A percentile compares a stretch with the other conserved stretches of the same genome.
Evolutionary conservation across 2,113 vertebrate genomes (phyloP).

Genomic region (Beaufortia kweichowensis): DNA sequence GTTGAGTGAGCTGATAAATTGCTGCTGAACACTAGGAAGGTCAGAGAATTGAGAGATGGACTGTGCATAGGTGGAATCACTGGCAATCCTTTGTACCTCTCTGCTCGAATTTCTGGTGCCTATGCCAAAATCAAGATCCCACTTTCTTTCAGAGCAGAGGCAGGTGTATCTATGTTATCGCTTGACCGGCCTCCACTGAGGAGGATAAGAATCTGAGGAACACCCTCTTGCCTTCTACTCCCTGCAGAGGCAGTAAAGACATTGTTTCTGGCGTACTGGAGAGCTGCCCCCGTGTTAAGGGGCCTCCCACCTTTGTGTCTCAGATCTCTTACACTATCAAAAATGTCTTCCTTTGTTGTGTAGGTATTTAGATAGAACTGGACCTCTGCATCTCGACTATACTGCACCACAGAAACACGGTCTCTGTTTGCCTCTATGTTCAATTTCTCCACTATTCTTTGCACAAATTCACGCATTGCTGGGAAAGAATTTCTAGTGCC

Average conservation of each 20-base stretch:
- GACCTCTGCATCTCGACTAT: slow-evolving; percentile 42
- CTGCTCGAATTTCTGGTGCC: slow-evolving; percentile 76
- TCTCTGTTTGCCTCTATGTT: slow-evolving; percentile 46
- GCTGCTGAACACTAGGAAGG: slow-evolving; percentile 35
- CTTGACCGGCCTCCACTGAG: slow-evolving; percentile 57
- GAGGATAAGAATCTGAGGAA: slow-evolving; percentile 60
- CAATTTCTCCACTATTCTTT: slow-evolving; percentile 50
- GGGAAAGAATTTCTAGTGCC: slow-evolving; percentile 60
- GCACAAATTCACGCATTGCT: slow-evolving; percentile 65
- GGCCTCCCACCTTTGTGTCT: slow-evolving; percentile 59
- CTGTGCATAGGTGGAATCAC: slow-evolving; percentile 12
- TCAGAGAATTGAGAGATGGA: slow-evolving; percentile 39
- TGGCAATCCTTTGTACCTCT: slow-evolving; percentile 58
- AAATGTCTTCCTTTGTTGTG: slow-evolving; percentile 39
- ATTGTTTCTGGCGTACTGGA: slow-evolving; percentile 59
- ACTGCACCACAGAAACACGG: slow-evolving; percentile 46
- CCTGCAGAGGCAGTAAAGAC: slow-evolving; percentile 59
- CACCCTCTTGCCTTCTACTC: slow-evolving; percentile 52
- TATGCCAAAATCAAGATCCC: slow-evolving; percentile 83
- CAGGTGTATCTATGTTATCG: slow-evolving; percentile 68
- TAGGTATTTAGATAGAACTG: slow-evolving; percentile 47
- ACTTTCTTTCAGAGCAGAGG: slow-evolving; percentile 73
- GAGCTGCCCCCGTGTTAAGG: slow-evolving; percentile 55
- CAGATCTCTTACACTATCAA: slow-evolving; percentile 34
- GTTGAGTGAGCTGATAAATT: slow-evolving; percentile 28